Evolutionary conservation across 2,888 invertebrate species (phyloP), one percentile per base, ranked within the genome.

Genomic region (Ochropleura leucogaster): DNA sequence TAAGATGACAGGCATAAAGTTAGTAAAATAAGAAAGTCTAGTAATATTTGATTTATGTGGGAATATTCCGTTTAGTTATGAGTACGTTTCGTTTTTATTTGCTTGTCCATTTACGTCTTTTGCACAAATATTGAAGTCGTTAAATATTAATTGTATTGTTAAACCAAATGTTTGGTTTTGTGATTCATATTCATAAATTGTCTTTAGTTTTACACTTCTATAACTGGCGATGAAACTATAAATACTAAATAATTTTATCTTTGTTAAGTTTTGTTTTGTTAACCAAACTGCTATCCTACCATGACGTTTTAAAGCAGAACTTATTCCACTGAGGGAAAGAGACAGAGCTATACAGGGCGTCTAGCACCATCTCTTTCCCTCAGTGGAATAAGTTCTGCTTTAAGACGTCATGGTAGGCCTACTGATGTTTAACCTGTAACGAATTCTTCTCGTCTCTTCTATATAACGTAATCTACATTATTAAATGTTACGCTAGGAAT

Each of bases 1-100:
- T 62, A 74, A 74, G 81, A 80, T 75, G 76, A 75, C 75, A 78
- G 75, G 44, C 65, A 68, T 80, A 75, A 82, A 82, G 65, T 69
- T 77, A 18, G 69, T 62, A 66, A 72, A 72, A 74, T 68, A 69
- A 18, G 40, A n/a, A n/a, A 55, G 73, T 72, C 69, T 76, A 81
- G 70, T 72, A 77, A 72, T 74, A 65, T 71, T 14, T 76, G 79
- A 68, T 82, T 83, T 84, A 84, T 69, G 70, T 62, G 20, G 16
- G 40, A 69, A 70, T 72, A 47, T 79, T 68, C n/a, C 53, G 30
- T 70, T 82, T 20, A 30, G 49, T 51, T 59, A 30, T 30, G 30
- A 30, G 30, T 30, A 16, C 16, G 57, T 53, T 30, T 42, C 42
- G 40, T 44, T 67, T 68, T 80, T 74, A 71, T 81, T 72, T 71